Evolutionary conservation across 2,113 vertebrate genomes (phyloP).

Genomic region (Bombycilla garrulus): DNA sequence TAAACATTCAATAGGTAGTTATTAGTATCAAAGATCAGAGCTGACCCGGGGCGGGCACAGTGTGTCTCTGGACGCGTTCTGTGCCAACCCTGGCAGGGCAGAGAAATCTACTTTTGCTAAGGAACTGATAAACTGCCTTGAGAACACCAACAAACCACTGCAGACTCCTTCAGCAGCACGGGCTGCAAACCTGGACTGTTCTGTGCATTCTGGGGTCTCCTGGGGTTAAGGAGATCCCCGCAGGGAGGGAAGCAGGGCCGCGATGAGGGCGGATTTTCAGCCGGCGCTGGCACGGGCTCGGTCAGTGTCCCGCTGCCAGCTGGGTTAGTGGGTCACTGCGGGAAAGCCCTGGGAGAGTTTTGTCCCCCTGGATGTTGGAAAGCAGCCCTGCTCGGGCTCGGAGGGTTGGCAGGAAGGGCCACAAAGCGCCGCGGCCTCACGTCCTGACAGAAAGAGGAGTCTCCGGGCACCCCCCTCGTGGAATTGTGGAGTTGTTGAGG

Average conservation of each 20-base stretch:
- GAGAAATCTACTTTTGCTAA: no score
- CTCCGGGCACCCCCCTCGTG: rapidly evolving
- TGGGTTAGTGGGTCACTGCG: neutral
- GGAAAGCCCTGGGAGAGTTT: rapidly evolving
- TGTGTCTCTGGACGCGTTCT: no score
- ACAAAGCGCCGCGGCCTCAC: rapidly evolving
- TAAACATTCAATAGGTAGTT: no score
- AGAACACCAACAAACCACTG: no score
- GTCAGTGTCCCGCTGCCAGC: rapidly evolving
- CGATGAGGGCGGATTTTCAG: rapidly evolving
- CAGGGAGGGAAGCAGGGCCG: neutral
- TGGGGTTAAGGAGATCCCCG: no score
- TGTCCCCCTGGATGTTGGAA: neutral
- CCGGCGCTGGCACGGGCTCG: rapidly evolving
- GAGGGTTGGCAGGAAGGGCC: neutral
- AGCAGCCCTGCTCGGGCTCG: rapidly evolving
- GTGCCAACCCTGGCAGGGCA: no score
- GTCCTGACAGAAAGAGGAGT: neutral
- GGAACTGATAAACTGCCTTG: no score
- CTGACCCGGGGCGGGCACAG: no score
- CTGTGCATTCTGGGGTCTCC: no score
- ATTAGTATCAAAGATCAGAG: no score
- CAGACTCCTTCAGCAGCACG: no score
- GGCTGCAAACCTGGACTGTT: no score
- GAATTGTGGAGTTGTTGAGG: neutral